Percentiles rank a stretch among this genome's conserved stretches.
phyloP scores from a whole-genome alignment of 2,797 vertebrate genomes.

The Halcyon smyrnensis region DNA sequence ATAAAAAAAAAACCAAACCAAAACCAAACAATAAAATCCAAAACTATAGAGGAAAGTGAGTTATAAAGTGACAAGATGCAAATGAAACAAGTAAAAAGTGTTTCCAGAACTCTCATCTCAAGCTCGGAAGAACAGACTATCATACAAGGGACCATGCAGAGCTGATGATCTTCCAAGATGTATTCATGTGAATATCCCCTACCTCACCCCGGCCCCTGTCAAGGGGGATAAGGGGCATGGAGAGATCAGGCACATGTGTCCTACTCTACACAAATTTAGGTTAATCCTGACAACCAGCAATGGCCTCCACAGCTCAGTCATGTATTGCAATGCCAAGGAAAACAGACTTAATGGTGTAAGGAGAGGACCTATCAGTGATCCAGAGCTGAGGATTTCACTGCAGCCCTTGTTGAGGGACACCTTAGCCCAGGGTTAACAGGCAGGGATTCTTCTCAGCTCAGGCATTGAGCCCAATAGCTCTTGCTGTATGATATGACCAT shows the following conservation, averaged over 20 bases:
- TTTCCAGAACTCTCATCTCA: neutral
- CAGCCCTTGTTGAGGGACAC: neutral
- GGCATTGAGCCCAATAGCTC: neutral
- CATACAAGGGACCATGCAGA: neutral
- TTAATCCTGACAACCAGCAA: neutral
- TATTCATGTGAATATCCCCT: neutral
- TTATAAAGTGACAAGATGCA: neutral
- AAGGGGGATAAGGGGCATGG: rapidly evolving
- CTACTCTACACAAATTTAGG: no score
- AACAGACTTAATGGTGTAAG: neutral
- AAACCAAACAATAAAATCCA: neutral
- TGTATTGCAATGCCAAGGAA: neutral
- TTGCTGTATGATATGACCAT: rapidly evolving
- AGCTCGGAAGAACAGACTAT: neutral
- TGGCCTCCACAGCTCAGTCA: neutral
- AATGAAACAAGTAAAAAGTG: neutral
- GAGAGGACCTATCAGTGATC: neutral
- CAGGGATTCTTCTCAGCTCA: neutral
- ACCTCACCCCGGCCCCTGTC: neutral
- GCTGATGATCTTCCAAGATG: neutral
- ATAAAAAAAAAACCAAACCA: neutral
- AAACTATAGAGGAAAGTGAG: neutral
- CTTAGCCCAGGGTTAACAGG: neutral
- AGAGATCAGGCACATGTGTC: rapidly evolving
- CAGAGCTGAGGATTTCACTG: neutral